A percentile compares a stretch with the other conserved stretches of the same genome.
Conservation (phyloP, 1,140 invertebrate genomes). For the Dendroctonus ponderosae region DNA sequence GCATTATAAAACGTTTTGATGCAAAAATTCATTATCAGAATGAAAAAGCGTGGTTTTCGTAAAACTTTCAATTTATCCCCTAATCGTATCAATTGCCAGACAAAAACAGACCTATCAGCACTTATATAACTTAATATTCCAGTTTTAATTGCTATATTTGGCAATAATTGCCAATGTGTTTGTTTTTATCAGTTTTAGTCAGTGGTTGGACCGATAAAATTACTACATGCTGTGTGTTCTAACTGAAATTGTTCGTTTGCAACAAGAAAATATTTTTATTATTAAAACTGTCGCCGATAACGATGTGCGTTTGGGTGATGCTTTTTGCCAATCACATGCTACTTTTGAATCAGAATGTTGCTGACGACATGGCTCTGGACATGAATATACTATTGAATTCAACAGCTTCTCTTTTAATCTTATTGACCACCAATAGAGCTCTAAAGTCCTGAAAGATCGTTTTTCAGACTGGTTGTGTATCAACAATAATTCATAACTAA, state of each 20-base stretch:
- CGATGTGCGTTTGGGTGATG: conserved; percentile 9
- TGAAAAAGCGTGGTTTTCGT: conserved; percentile 2
- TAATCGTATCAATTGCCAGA: not conserved
- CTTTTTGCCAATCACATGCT: too few relatives aligned
- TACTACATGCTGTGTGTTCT: conserved; percentile 11
- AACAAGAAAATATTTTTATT: conserved; percentile 18
- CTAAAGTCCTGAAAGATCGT: too few relatives aligned
- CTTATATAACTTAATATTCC: conserved; percentile 20
- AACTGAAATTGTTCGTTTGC: conserved; percentile 6
- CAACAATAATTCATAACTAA: too few relatives aligned
- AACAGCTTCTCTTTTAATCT: too few relatives aligned
- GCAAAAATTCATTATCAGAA: not conserved
- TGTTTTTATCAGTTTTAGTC: conserved; percentile 17
- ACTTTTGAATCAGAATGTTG: too few relatives aligned
- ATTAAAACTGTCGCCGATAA: conserved; percentile 14
- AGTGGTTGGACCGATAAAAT: conserved; percentile 23
- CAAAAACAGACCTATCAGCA: conserved; percentile 6
- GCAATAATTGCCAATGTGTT: conserved; percentile 16
- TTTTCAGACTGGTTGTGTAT: too few relatives aligned
- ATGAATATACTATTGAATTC: too few relatives aligned
- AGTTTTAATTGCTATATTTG: conserved; percentile 24
- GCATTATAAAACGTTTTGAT: conserved; percentile 1
- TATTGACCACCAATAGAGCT: too few relatives aligned
- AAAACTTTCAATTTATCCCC: conserved; percentile 10
- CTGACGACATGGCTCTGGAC: too few relatives aligned